Evolutionary conservation across 2,888 invertebrate species (phyloP).

Genomic region (Lithodes maja): DNA sequence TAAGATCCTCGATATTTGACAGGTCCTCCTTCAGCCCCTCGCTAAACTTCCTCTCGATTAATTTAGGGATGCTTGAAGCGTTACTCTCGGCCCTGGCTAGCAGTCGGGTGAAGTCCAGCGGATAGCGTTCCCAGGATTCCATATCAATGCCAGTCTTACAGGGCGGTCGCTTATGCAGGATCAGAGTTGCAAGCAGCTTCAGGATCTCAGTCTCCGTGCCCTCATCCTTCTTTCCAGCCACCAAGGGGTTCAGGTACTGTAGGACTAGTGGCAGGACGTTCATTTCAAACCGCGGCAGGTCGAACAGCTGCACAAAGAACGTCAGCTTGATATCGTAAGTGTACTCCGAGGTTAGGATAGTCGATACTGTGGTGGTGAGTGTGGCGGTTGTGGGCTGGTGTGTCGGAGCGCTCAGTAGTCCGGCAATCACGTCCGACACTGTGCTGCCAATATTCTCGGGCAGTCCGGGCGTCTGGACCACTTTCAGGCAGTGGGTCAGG

Average conservation of each 20-base stretch:
- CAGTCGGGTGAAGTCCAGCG: slow-evolving; percentile 29
- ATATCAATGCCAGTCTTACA: slow-evolving; percentile 51
- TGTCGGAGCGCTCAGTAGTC: slow-evolving; percentile 37
- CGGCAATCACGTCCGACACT: slow-evolving; percentile 19
- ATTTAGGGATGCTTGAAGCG: slow-evolving; percentile 8
- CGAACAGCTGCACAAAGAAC: slow-evolving; percentile 21
- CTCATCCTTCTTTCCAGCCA: slow-evolving; percentile 13
- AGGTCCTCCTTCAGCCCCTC: slow-evolving; percentile 51
- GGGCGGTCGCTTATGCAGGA: slow-evolving; percentile 51
- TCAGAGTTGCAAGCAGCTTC: slow-evolving; percentile 32
- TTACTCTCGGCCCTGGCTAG: neutral
- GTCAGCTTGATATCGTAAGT: slow-evolving; percentile 31
- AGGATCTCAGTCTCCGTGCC: slow-evolving; percentile 31
- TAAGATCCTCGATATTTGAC: slow-evolving; percentile 63
- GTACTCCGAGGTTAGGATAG: slow-evolving; percentile 38
- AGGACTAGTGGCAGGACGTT: slow-evolving; percentile 56
- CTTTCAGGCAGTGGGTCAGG: slow-evolving; percentile 29
- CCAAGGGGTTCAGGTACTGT: slow-evolving; percentile 31
- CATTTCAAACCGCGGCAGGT: slow-evolving; percentile 46
- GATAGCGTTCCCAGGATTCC: slow-evolving; percentile 43
- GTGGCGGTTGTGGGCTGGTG: slow-evolving; percentile 1
- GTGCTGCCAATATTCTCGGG: slow-evolving; percentile 48
- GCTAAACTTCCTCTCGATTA: slow-evolving; percentile 42
- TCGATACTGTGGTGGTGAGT: slow-evolving; percentile 12
- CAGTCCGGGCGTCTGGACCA: slow-evolving; percentile 20